Evolutionary conservation across 2,113 vertebrate genomes (phyloP).

Genomic region (Hiodon alosoides): DNA sequence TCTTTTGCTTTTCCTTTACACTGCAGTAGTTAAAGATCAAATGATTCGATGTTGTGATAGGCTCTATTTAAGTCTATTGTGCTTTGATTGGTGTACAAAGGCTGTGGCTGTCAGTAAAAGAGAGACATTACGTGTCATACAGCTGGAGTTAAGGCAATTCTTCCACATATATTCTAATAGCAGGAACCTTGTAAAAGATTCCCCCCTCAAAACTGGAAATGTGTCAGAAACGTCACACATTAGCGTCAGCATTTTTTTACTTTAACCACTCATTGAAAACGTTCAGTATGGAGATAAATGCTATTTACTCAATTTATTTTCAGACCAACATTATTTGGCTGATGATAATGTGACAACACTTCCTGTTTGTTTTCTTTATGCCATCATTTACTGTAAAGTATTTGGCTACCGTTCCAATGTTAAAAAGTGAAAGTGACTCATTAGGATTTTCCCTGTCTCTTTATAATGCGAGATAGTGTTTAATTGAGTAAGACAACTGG

Average conservation of each 20-base stretch:
- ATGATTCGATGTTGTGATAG: slow-evolving; percentile 7
- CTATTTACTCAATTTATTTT: neutral
- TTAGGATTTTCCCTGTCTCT: neutral
- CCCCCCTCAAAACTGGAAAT: neutral
- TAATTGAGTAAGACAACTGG: neutral
- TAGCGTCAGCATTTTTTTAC: neutral
- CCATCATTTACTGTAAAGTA: neutral
- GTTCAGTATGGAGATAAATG: neutral
- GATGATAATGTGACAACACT: neutral
- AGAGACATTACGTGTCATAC: no score
- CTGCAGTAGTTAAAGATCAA: slow-evolving; percentile 20
- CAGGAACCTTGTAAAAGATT: neutral
- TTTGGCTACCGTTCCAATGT: neutral
- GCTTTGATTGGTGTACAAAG: slow-evolving; percentile 23
- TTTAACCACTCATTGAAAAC: neutral
- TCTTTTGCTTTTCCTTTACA: slow-evolving; percentile 19
- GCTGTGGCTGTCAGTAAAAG: neutral
- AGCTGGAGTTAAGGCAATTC: no score
- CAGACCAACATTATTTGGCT: neutral
- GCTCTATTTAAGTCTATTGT: slow-evolving; percentile 7
- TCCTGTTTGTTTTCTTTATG: neutral
- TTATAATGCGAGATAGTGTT: neutral
- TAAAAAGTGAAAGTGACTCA: slow-evolving; percentile 6
- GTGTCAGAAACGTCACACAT: neutral
- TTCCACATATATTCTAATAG: no score